Percentiles rank a stretch among this genome's conserved stretches.
These are phyloP conservation scores for Menidia beryllina DNA, from an alignment of 2,113 vertebrate species.

Conservation along the genomic window DNA sequence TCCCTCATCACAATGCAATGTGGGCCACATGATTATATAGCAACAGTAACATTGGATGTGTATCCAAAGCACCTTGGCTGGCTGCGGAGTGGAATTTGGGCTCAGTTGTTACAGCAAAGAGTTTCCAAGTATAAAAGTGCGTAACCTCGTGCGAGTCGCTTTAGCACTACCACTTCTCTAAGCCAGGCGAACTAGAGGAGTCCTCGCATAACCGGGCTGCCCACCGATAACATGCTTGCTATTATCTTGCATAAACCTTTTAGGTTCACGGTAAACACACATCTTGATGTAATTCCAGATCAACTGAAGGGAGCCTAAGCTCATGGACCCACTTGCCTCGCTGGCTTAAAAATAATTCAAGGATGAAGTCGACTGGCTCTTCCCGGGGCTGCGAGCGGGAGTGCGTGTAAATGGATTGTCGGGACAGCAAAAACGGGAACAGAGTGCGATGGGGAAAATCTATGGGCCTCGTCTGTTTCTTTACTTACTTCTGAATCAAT, in stretches of 20 bases:
- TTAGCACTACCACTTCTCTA: conserved; percentile 27
- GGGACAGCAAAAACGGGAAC: conserved; percentile 52
- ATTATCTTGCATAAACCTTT: conserved; percentile 47
- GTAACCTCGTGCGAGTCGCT: conserved; percentile 30
- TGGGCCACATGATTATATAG: conserved; percentile 4
- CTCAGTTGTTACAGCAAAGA: conserved; percentile 20
- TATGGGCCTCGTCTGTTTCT: conserved; percentile 25
- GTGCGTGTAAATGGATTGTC: conserved; percentile 54
- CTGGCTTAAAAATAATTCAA: conserved; percentile 47
- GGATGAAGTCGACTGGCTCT: conserved; percentile 40
- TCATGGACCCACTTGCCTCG: conserved; percentile 33
- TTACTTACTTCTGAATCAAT: conserved; percentile 21
- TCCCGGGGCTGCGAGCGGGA: conserved; percentile 26
- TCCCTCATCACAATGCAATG: neutral
- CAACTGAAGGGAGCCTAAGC: conserved; percentile 36
- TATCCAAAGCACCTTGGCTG: conserved; percentile 2
- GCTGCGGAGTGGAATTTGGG: conserved; percentile 19
- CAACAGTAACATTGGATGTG: conserved; percentile 5
- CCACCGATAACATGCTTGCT: conserved; percentile 31
- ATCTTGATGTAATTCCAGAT: conserved; percentile 49
- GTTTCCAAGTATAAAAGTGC: conserved; percentile 21
- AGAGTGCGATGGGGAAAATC: conserved; percentile 30
- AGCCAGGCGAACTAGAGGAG: conserved; percentile 31
- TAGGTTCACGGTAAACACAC: conserved; percentile 58
- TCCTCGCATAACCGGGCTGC: conserved; percentile 37